A percentile compares a stretch with the other conserved stretches of the same genome.
phyloP scores from a whole-genome alignment of 2,888 invertebrate genomes.

The Amiota mariae region DNA sequence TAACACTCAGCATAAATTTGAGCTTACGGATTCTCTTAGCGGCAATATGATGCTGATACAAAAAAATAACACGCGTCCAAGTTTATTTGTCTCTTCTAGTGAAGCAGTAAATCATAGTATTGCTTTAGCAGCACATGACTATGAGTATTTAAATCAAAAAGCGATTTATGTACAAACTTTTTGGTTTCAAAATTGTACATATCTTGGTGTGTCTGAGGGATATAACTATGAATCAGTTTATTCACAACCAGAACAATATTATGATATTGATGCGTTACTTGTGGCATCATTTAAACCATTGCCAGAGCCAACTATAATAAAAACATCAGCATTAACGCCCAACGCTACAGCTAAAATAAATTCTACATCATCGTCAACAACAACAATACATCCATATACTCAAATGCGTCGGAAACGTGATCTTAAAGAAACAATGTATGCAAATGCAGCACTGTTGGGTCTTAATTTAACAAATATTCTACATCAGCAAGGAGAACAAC shows the following conservation, averaged over 20 bases:
- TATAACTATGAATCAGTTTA: conserved; percentile 80
- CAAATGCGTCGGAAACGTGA: conserved; percentile 56
- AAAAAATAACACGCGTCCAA: conserved; percentile 76
- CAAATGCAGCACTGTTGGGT: conserved; percentile 64
- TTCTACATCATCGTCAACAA: conserved; percentile 65
- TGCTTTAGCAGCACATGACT: conserved; percentile 77
- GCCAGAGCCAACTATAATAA: conserved; percentile 70
- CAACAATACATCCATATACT: conserved; percentile 57
- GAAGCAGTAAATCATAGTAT: conserved; percentile 77
- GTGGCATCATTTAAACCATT: conserved; percentile 81
- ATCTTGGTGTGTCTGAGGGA: conserved; percentile 79
- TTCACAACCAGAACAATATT: conserved; percentile 76
- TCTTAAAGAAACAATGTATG: conserved; percentile 54
- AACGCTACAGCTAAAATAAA: conserved; percentile 75
- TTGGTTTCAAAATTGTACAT: conserved; percentile 87
- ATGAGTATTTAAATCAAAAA: conserved; percentile 76
- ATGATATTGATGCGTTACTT: conserved; percentile 81
- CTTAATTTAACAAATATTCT: conserved; percentile 58
- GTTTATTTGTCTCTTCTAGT: conserved; percentile 79
- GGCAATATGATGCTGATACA: conserved; percentile 81
- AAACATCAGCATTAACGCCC: conserved; percentile 74
- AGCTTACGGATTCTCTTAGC: conserved; percentile 78
- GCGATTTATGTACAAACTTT: conserved; percentile 78
- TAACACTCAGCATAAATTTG: conserved; percentile 66
- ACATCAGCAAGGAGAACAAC: conserved; percentile 40